Evolutionary conservation across 2,888 invertebrate species (phyloP), one percentile per base, ranked within the genome.

Genomic region (Cheilosia impressa): DNA sequence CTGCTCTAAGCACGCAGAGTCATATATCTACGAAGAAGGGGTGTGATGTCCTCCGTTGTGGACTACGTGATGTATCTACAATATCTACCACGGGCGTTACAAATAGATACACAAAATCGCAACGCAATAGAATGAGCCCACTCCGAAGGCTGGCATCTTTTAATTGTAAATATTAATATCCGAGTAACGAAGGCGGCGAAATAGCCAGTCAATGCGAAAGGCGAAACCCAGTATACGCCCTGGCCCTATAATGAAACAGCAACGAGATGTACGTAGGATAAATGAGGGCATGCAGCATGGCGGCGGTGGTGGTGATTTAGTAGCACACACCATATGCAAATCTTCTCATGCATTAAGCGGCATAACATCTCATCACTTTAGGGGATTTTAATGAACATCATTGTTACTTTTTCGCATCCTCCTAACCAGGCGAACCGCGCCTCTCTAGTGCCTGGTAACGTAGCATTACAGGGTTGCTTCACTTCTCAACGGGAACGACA

Each of bases 81-180:
- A n/a, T n/a, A n/a, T n/a, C n/a, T n/a, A n/a, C n/a, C n/a, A n/a
- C n/a, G n/a, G n/a, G 53, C 19, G 24, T 43, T 41, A n/a, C 41
- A 4, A 24, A 41, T n/a, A 63, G 38, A 62, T 57, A 34, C 65
- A 66, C 38, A 19, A 76, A 75, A 75, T 76, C 63, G 38, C 45
- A 53, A 52, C 22, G 58, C 69, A 57, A 41, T 80, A 22, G n/a
- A 47, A 47, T 13, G 68, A 43, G 0, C 52, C 24, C 53, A n/a
- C 19, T 57, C 47, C 62, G 17, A 4, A 43, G 24, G 19, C 43
- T 31, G 17, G 58, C 47, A 24, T 60, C 34, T 52, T 77, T 57
- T 68, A 81, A 81, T 77, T 85, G 85, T 72, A 77, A 77, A 85
- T 81, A 85, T 85, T 81, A 85, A 85, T 85, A 85, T 81, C 73